Evolutionary conservation across 2,113 vertebrate genomes (phyloP).

Genomic region (Xenopus tropicalis): UCB_Xtro_10.0 CM004451.2:18023001-18023500

Average conservation of each 20-base stretch:
- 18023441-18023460: no score
- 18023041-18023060: conserved; percentile 30
- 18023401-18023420: no score
- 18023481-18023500: no score
- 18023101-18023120: background rate
- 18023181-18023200: background rate
- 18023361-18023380: no score
- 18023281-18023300: background rate
- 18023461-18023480: no score
- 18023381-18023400: no score
- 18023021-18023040: conserved; percentile 29
- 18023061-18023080: conserved; percentile 16
- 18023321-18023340: no score
- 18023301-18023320: background rate
- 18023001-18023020: conserved; percentile 40
- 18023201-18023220: background rate
- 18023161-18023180: background rate
- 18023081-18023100: background rate
- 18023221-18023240: no score
- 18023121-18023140: background rate
- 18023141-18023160: background rate
- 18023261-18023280: background rate
- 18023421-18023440: no score
- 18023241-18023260: no score
- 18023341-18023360: no score